Evolutionary conservation across 2,797 vertebrate genomes (phyloP), one percentile per base, ranked within the genome.

Genomic region (Bradypus variegatus): DNA sequence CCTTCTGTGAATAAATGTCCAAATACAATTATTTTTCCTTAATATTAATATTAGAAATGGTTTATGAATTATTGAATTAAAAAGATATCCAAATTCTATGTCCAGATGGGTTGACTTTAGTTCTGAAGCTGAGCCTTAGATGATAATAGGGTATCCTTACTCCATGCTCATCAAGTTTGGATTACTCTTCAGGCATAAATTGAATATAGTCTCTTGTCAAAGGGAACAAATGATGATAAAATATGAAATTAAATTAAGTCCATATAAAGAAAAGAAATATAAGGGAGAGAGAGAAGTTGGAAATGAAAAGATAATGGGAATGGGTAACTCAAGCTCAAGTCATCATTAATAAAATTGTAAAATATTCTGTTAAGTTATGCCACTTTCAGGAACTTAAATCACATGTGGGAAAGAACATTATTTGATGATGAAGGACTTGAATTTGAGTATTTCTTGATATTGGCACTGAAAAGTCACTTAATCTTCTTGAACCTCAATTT

Each of bases 221-320:
- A 90, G 27, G 7, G 78, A 25, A 75, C 10, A 53, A 77, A 33
- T 41, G 27, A 78, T 84, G 36, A 86, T 27, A 78, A 87, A 88
- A 78, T 73, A 65, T 73, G 5, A 86, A 95, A 84, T 88, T 73
- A 79, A 93, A 53, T 85, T 88, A 67, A 62, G 14, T 53, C 29
- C 25, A 55, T 4, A 67, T 36, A 67, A 41, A 48, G 41, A 88
- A 73, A 88, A 88, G 6, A 78, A 82, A 58, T 41, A 70, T 29
- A 27, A 77, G 7, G 11, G 36, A 27, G 16, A 89, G 16, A 89
- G 50, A 75, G 11, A 80, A 62, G 2, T 33, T 86, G 25, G 8
- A 85, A 81, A 50, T 9, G 14, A 62, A 31, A 16, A 93, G 45
- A 10, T 87, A 31, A 53, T 55, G 36, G 10, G 8, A 62, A 67